phyloP scores from a whole-genome alignment of 2,888 invertebrate genomes.

The Hoplodrina ambigua region DNA sequence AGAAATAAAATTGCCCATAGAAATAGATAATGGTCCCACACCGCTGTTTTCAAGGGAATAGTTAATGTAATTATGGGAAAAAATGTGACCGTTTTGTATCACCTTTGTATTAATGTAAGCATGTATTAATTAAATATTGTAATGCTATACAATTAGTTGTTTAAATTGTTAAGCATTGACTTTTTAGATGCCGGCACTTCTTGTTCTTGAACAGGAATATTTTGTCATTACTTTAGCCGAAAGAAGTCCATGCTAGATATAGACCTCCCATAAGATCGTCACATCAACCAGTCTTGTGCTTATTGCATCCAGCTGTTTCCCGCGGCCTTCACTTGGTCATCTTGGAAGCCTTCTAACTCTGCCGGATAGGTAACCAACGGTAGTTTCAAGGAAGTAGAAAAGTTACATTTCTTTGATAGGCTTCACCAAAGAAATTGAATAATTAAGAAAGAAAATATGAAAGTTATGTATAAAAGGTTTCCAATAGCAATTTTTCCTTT shows the following conservation, averaged over 20 bases:
- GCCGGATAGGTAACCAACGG: neutral
- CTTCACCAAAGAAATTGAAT: neutral
- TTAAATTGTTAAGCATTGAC: constrained; percentile 19
- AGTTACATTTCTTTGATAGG: neutral
- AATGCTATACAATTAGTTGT: constrained; percentile 39
- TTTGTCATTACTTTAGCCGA: neutral
- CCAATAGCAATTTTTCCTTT: constrained; percentile 13
- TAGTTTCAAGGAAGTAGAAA: neutral
- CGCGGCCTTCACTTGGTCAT: neutral
- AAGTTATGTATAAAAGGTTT: constrained; percentile 19
- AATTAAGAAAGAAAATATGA: constrained; percentile 20
- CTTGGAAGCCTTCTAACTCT: neutral
- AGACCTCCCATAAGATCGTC: neutral
- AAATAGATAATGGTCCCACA: constrained; percentile 37
- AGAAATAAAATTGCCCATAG: constrained; percentile 58
- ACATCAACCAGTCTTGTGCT: neutral
- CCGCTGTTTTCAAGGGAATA: constrained; percentile 42
- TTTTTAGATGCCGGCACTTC: neutral
- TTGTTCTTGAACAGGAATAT: too few relatives aligned
- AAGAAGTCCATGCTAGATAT: too few relatives aligned
- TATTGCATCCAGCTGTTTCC: neutral
- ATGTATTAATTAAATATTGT: constrained; percentile 41
- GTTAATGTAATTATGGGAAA: constrained; percentile 41
- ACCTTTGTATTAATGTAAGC: constrained; percentile 32
- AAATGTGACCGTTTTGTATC: constrained; percentile 33